phyloP scores from a whole-genome alignment of 2,888 invertebrate genomes.

The Fabriciana adippe region DNA sequence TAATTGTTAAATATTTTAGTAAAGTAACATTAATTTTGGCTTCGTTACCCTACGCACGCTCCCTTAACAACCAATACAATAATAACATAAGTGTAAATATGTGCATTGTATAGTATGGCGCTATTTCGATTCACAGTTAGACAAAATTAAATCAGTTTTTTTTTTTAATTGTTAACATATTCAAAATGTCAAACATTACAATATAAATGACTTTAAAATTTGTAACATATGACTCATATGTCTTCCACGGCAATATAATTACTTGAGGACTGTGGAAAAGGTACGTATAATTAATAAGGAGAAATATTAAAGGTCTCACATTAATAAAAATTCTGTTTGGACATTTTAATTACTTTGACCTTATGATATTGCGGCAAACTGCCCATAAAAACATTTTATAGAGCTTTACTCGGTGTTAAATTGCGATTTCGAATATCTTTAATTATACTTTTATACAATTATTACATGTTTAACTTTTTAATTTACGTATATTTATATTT shows the following conservation, averaged over 20 bases:
- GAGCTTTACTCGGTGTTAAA: conserved; percentile 60
- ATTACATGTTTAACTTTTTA: conserved; percentile 24
- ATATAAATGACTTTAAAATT: conserved; percentile 20
- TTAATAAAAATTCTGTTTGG: conserved; percentile 49
- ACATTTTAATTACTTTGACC: conserved; percentile 73
- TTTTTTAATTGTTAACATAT: neutral
- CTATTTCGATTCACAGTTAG: no score
- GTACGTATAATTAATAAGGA: conserved; percentile 42
- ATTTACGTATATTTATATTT: conserved; percentile 24
- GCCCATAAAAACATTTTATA: conserved; percentile 64
- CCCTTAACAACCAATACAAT: no score
- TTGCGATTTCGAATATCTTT: conserved; percentile 54
- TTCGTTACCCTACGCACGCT: no score
- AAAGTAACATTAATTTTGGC: no score
- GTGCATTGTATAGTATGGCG: no score
- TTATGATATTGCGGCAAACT: conserved; percentile 64
- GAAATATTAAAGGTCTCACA: conserved; percentile 41
- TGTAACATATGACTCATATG: conserved; percentile 33
- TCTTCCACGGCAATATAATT: conserved; percentile 36
- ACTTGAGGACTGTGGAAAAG: conserved; percentile 30
- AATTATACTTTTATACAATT: conserved; percentile 45
- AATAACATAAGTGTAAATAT: no score
- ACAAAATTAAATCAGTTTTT: neutral
- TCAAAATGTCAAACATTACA: neutral
- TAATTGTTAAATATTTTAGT: no score